Base-by-base conservation (phyloP, 2,797 vertebrate species). In the Micropoecilia bifurca region DNA sequence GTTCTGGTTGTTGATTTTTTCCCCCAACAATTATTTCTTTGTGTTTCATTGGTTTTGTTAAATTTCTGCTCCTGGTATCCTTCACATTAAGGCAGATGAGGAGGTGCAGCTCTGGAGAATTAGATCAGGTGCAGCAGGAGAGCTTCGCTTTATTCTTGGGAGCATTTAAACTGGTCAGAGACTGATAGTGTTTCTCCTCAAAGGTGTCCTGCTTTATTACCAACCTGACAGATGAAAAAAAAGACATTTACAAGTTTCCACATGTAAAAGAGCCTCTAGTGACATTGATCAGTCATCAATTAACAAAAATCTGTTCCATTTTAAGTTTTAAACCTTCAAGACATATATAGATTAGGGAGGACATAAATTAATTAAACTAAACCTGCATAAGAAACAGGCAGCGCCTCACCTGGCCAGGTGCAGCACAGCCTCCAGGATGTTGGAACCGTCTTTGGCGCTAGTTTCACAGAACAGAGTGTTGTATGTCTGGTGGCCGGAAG, bases 381-480 rank as follows among this genome's bases (percentile, higher is more conserved):
- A 71, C 12, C 9, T 25, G 3, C 10, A 69, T 69, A 14, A n/a
- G 48, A 71, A 48, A 8, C 2, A 55, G 66, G 30, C 61, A 28
- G n/a, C 20, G 14, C 85, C 92, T 92, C 95, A 99, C 98, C 97
- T 96, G 89, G 98, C 98, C 88, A 99, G 96, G 90, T 99, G 98
- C 85, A 99, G 97, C 88, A 99, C 97, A 6, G 98, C 97, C 91
- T 99, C 98, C 59, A 99, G 94, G 77, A 98, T 90, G 83, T 99
- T 99, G 59, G 97, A 97, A 13, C 98, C 97, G 0, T 99, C 98
- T 92, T 98, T 99, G 85, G 98, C 97, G 73, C 95, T 94, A 47
- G 94, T 91, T 89, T 97, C 92, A 82, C 91, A 95, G 92, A 95
- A 93, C 71, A 96, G 88, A 79, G 90, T 91, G 89, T 90, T 89